A percentile compares a stretch with the other conserved stretches of the same genome.
phyloP scores from a whole-genome alignment of 1,140 invertebrate species.

The Drosophila ananassae region DNA sequence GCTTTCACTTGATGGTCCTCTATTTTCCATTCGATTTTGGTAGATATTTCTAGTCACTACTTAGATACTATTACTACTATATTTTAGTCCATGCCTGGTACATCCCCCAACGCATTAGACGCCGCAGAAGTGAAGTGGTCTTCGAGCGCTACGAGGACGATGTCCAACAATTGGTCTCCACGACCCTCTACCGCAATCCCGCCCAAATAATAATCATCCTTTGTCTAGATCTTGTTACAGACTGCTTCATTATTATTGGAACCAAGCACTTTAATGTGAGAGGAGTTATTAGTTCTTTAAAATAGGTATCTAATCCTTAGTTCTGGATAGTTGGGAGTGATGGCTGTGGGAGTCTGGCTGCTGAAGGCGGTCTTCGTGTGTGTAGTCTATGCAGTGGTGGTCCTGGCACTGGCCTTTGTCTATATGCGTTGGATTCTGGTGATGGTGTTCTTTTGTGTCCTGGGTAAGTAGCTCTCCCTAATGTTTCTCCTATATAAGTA shows the following conservation, averaged over 20 bases:
- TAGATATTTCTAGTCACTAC: neutral
- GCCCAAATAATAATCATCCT: neutral
- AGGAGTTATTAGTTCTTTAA: neutral
- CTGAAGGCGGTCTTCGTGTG: neutral
- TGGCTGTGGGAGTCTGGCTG: neutral
- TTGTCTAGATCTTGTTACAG: neutral
- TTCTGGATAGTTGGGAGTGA: neutral
- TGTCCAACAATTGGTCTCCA: neutral
- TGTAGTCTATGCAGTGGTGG: neutral
- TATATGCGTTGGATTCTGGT: neutral
- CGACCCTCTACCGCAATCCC: neutral
- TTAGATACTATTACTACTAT: neutral
- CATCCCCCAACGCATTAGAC: neutral
- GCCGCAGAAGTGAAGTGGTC: neutral
- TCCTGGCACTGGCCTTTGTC: neutral
- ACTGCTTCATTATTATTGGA: neutral
- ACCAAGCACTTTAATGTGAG: neutral
- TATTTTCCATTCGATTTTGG: neutral
- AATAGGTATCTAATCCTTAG: neutral
- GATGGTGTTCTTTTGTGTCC: neutral
- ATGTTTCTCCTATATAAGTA: neutral
- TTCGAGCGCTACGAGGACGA: neutral
- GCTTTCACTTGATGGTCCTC: neutral
- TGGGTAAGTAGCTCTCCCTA: neutral
- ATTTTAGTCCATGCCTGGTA: neutral